Evolutionary conservation across 2,888 invertebrate species (phyloP).

Genomic region (Cephus pulcher): DNA sequence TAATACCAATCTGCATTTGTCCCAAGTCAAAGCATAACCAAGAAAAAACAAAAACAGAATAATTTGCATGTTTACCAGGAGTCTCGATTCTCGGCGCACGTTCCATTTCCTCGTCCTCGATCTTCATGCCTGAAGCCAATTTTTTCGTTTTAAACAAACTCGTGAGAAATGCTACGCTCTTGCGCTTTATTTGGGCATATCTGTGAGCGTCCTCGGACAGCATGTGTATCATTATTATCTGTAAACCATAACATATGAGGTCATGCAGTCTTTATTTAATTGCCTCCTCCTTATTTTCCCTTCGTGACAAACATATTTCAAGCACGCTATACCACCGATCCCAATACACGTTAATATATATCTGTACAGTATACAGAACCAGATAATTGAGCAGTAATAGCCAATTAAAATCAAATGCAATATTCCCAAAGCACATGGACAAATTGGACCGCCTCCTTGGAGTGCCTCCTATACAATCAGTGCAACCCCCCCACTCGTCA

Average conservation of each 20-base stretch:
- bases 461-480: background rate
- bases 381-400: background rate
- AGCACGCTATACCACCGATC: background rate
- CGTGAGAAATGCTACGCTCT: constrained; percentile 58
- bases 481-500: background rate
- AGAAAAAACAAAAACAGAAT: background rate
- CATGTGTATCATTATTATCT: constrained; percentile 60
- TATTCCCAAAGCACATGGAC: background rate
- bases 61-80: constrained; percentile 47
- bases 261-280: background rate
- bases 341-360: background rate
- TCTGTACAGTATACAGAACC: background rate
- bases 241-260: constrained; percentile 14
- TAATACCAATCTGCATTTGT: background rate
- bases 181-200: constrained; percentile 60
- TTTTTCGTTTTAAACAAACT: constrained; percentile 56
- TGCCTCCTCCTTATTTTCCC: background rate
- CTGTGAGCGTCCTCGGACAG: constrained; percentile 55
- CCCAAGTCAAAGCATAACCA: background rate
- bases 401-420: background rate
- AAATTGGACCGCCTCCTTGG: background rate
- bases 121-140: constrained; percentile 60
- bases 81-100: constrained; percentile 57
- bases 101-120: constrained; percentile 61
- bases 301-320: background rate